Percentiles rank a stretch among this genome's conserved stretches.
Conservation (phyloP, 2,113 vertebrate genomes). For the Nibea albiflora region DNA sequence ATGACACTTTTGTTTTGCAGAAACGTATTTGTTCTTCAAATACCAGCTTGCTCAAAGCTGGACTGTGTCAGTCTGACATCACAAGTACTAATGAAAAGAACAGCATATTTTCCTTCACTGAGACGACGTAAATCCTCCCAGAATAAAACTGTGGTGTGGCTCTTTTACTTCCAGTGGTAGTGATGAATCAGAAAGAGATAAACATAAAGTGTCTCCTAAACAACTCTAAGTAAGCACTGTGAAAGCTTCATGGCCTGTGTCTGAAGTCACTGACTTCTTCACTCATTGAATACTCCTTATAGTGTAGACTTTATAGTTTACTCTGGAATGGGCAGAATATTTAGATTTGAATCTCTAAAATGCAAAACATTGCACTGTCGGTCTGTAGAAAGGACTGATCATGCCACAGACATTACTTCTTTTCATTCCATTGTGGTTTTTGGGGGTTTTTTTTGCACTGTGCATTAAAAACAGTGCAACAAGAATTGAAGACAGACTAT, state of each 20-base stretch:
- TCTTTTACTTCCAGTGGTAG: background rate
- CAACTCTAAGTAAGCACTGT: background rate
- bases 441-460: background rate
- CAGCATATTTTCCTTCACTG: background rate
- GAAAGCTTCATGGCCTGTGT: background rate
- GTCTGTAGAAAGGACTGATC: no score
- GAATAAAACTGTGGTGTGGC: background rate
- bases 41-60: background rate
- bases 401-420: background rate
- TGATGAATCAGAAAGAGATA: background rate
- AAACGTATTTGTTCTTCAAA: background rate
- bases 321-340: background rate
- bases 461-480: background rate
- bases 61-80: background rate
- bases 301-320: background rate
- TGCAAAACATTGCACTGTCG: background rate
- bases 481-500: background rate
- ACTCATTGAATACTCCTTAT: background rate
- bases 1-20: background rate
- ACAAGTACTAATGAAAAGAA: slow-evolving; percentile 12
- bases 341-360: background rate
- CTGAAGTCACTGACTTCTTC: background rate
- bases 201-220: background rate
- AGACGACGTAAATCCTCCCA: background rate
- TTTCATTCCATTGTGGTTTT: background rate